phyloP scores from a whole-genome alignment of 2,797 vertebrate species.

The Pangasius macronema region DNA sequence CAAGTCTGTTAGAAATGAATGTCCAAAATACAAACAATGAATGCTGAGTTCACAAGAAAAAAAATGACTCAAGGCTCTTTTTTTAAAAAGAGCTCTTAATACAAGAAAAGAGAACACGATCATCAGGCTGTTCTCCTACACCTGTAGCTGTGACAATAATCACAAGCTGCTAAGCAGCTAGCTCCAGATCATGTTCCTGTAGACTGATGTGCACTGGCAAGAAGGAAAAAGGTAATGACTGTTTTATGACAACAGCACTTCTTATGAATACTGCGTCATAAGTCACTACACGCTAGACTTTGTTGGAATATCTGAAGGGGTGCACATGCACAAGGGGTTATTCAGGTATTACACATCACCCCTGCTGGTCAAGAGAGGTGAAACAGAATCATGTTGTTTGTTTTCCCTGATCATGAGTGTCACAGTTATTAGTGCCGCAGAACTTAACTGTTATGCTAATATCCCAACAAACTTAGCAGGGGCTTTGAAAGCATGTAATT shows the following conservation, averaged over 20 bases:
- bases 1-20: neutral
- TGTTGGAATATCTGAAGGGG: neutral
- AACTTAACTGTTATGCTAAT: neutral
- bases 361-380: neutral
- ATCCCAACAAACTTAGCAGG: neutral
- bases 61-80: neutral
- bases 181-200: neutral
- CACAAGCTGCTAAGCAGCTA: too few species aligned
- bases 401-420: neutral
- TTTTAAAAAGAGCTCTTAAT: neutral
- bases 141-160: neutral
- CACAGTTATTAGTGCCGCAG: neutral
- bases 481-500: neutral
- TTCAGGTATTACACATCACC: neutral
- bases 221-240: neutral
- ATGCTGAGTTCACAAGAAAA: neutral
- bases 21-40: neutral
- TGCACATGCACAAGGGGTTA: neutral
- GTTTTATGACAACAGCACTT: neutral
- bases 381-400: neutral
- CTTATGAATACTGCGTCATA: neutral
- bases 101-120: neutral
- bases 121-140: neutral
- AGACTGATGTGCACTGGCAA: neutral
- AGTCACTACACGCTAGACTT: neutral